Evolutionary conservation across 2,888 invertebrate species (phyloP).

Genomic region (Odontothrips loti): DNA sequence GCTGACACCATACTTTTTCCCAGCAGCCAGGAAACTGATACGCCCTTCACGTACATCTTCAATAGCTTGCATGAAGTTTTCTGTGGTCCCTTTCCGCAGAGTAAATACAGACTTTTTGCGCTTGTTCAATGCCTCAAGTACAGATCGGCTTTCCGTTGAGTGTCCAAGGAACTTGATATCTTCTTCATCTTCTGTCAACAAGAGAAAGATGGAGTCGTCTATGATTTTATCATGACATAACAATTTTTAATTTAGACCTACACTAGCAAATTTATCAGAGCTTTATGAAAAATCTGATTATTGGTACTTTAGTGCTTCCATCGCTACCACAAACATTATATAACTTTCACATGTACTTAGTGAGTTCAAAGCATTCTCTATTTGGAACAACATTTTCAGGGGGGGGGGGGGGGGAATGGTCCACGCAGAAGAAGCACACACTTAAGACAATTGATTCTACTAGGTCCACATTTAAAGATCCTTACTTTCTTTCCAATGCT

Average conservation of each 20-base stretch:
- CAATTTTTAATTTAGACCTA: not conserved
- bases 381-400: too few relatives aligned
- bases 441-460: too few relatives aligned
- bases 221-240: not conserved
- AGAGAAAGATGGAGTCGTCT: conserved; percentile 15
- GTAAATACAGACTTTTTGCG: conserved; percentile 33
- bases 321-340: too few relatives aligned
- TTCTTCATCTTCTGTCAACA: conserved; percentile 25
- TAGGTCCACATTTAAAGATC: too few relatives aligned
- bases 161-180: conserved; percentile 19
- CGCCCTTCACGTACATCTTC: conserved; percentile 33
- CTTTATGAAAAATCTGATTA: not conserved
- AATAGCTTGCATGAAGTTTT: conserved; percentile 35
- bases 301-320: too few relatives aligned
- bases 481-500: too few relatives aligned
- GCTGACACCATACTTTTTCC: conserved; percentile 33
- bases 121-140: conserved; percentile 25
- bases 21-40: conserved; percentile 34
- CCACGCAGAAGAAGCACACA: too few relatives aligned
- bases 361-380: too few relatives aligned
- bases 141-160: conserved; percentile 22
- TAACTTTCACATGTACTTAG: too few relatives aligned
- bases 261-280: not conserved
- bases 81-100: conserved; percentile 33
- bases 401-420: too few relatives aligned